Conservation (phyloP, 2,113 vertebrate species). For the human region DNA sequence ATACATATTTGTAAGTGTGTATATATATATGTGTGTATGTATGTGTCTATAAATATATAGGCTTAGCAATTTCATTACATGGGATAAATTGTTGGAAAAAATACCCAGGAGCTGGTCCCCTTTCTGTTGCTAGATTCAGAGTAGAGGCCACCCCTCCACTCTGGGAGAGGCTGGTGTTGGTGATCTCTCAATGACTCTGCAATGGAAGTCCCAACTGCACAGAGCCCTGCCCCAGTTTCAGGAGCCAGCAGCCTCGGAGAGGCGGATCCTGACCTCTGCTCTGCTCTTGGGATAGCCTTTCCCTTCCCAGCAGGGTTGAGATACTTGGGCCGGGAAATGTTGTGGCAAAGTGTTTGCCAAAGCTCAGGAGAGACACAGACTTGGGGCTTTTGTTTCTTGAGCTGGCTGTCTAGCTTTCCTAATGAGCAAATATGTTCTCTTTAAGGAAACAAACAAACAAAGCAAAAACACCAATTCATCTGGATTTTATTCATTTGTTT, state of each 20-base stretch:
- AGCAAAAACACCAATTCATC: constrained; percentile 70
- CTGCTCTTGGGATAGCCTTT: not conserved
- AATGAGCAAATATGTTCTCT: constrained; percentile 71
- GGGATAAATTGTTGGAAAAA: constrained; percentile 50
- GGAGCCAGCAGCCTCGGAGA: not conserved
- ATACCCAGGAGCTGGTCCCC: not conserved
- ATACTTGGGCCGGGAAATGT: not conserved
- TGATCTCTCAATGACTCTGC: not conserved
- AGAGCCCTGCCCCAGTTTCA: not conserved
- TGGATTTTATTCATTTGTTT: constrained; percentile 73
- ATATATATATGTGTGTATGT: not conserved
- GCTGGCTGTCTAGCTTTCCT: constrained; percentile 46
- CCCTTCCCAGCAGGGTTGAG: not conserved
- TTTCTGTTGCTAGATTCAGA: not conserved
- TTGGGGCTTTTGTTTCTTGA: constrained; percentile 45
- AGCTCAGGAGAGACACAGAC: not conserved
- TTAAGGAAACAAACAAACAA: constrained; percentile 75
- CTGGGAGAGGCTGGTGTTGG: not conserved
- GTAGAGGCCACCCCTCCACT: not conserved
- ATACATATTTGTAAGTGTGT: not conserved
- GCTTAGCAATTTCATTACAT: constrained; percentile 53
- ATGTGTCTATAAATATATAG: not conserved
- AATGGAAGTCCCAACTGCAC: not conserved
- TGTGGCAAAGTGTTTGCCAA: not conserved
- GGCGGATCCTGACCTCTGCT: not conserved